These are phyloP conservation scores for Philaethria dido DNA, from an alignment of 2,888 invertebrate genomes.

Conservation along the genomic window DNA sequence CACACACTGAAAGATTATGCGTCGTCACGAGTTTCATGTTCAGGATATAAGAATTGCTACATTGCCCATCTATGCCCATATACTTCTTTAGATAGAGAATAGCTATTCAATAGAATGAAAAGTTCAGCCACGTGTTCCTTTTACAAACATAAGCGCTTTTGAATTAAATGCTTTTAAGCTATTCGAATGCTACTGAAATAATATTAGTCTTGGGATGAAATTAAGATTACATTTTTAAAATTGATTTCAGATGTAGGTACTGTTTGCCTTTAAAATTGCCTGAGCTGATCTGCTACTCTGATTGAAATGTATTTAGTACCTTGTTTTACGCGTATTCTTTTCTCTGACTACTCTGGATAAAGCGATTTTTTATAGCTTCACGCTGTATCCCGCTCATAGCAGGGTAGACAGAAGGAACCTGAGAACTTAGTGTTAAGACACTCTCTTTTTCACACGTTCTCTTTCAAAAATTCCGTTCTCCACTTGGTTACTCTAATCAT, in stretches of 20 bases:
- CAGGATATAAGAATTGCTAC: slow-evolving; percentile 43
- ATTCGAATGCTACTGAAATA: neutral
- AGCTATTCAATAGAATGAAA: slow-evolving; percentile 10
- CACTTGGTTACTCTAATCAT: no score
- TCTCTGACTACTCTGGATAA: no score
- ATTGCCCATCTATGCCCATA: slow-evolving; percentile 19
- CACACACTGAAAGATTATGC: slow-evolving; percentile 57
- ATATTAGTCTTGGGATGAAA: neutral
- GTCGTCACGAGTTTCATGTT: slow-evolving; percentile 69
- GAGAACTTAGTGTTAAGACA: no score
- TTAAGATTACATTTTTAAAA: neutral
- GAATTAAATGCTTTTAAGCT: neutral
- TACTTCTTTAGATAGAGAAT: slow-evolving; percentile 13
- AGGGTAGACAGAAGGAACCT: no score
- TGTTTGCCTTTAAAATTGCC: no score
- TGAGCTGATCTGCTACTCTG: no score
- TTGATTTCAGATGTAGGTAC: neutral
- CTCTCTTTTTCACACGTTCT: no score
- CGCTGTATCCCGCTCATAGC: no score
- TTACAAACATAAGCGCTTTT: slow-evolving; percentile 14
- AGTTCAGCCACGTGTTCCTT: slow-evolving; percentile 31
- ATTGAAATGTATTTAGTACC: no score
- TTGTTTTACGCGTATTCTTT: no score
- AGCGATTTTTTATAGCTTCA: no score
- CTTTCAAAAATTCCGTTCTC: no score